A percentile compares a stretch with the other conserved stretches of the same genome.
Evolutionary conservation across 2,113 vertebrate genomes (phyloP).

Genomic region (Aegotheles bennettii): DNA sequence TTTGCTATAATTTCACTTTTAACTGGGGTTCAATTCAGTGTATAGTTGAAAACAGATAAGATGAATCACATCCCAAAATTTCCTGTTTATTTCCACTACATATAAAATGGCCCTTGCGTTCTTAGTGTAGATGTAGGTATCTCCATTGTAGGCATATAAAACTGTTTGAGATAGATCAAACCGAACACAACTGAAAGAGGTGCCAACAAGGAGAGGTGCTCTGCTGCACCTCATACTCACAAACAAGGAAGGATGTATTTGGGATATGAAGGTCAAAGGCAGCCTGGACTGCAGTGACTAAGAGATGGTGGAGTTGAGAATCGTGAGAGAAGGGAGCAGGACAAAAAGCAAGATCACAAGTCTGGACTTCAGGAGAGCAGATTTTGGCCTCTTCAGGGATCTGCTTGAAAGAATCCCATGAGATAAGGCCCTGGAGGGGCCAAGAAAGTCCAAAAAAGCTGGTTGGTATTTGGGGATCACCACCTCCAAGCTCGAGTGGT

Average conservation of each 20-base stretch:
- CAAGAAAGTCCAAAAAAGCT: too few relatives aligned
- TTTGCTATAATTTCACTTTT: background rate
- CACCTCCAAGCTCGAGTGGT: too few relatives aligned
- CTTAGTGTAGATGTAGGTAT: background rate
- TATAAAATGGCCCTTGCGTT: background rate
- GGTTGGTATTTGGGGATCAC: too few relatives aligned
- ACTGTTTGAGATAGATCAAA: background rate
- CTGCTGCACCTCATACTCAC: background rate
- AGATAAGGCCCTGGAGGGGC: too few relatives aligned
- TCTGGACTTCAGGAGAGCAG: background rate
- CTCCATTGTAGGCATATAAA: background rate
- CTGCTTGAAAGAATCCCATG: background rate
- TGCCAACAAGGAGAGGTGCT: background rate
- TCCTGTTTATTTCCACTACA: background rate
- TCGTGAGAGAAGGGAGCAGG: too few relatives aligned
- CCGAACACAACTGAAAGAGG: background rate
- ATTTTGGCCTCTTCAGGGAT: background rate
- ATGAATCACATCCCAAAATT: background rate
- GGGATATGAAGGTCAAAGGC: background rate
- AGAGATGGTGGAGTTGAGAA: background rate
- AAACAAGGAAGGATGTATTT: background rate
- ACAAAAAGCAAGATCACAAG: background rate
- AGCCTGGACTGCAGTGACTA: background rate
- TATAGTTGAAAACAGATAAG: background rate
- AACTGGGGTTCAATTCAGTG: background rate